Evolutionary conservation across 2,113 vertebrate species (phyloP), one percentile per base, ranked within the genome.

Genomic region (Gasterosteus nipponicus): DNA sequence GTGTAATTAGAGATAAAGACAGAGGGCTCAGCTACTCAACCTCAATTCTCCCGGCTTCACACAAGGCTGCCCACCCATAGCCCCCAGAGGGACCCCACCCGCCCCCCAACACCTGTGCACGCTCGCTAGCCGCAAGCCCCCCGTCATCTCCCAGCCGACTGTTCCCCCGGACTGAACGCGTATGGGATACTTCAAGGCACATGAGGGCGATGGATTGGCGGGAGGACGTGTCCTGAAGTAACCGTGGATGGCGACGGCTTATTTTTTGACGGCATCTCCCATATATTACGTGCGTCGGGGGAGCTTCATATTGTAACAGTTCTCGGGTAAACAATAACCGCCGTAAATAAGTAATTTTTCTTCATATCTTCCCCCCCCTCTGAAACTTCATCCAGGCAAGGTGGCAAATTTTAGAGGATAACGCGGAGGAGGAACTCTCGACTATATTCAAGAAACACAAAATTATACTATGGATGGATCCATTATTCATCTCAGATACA

Each of bases 401-500:
- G 11, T 12, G 60, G 31, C 39, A 38, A 49, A 42, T 69, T 89
- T 83, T 86, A 66, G 75, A 75, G 79, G 71, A 89, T 77, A 87
- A 78, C 58, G 80, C 83, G 75, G 85, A 89, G 85, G 79, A 90
- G 65, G 77, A 91, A 86, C 64, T 87, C 80, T 77, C 81, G 56
- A 92, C 88, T 86, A 90, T 85, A 92, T 92, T 92, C 91, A 92
- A 89, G 83, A 89, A 90, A 93, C 79, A 93, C 82, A 92, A 93
- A 93, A 94, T 92, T 91, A 94, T 92, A 92, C 91, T 87, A 90
- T 75, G 75, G 89, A 83, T 70, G 87, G 89, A 94, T 92, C 94
- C 93, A 95, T 94, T 94, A 94, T 94, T 94, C 94, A 95, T 94
- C 93, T 93, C 90, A 81, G 91, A 94, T 93, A 91, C 92, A 94